phyloP scores from a whole-genome alignment of 37 sponge, comb jelly and placozoan species.

The Tethya wilhelma region DNA sequence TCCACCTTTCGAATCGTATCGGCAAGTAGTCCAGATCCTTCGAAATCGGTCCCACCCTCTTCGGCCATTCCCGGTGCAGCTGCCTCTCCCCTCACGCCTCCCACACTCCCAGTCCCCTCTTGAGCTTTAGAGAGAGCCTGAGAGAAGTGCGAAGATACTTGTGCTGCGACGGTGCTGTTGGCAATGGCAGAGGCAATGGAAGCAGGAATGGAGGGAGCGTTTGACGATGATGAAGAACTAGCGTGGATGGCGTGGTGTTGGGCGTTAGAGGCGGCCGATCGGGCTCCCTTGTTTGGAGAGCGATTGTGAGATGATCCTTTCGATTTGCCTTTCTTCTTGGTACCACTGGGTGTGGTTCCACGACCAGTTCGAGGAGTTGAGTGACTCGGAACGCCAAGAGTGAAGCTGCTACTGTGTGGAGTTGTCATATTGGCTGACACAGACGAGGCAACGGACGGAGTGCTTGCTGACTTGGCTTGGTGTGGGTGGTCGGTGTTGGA shows the following conservation, averaged over 20 bases:
- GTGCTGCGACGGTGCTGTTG: neutral
- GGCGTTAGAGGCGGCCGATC: neutral
- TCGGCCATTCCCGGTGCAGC: slow-evolving; percentile 5
- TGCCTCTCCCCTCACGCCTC: slow-evolving; percentile 9
- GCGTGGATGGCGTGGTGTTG: neutral
- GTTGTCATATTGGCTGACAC: too few species aligned
- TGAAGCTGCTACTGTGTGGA: too few species aligned
- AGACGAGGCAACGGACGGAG: too few species aligned
- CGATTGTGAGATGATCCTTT: neutral
- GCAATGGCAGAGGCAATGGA: neutral
- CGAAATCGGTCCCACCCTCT: slow-evolving; percentile 9
- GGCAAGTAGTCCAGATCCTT: slow-evolving; percentile 58
- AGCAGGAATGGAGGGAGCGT: neutral
- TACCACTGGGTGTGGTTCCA: neutral
- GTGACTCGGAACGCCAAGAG: too few species aligned
- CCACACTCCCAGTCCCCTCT: neutral
- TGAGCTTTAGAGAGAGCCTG: slow-evolving; percentile 1
- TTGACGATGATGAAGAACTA: neutral
- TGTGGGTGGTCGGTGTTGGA: too few species aligned
- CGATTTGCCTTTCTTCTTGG: slow-evolving; percentile 7
- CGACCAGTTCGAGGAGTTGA: neutral
- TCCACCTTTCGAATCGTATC: slow-evolving; percentile 62
- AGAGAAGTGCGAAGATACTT: neutral
- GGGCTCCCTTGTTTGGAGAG: slow-evolving; percentile 1
- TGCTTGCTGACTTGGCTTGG: too few species aligned